Percentiles rank a stretch among this genome's conserved stretches.
phyloP scores from a whole-genome alignment of 2,888 invertebrate genomes.

The Galerucella pusilla region DNA sequence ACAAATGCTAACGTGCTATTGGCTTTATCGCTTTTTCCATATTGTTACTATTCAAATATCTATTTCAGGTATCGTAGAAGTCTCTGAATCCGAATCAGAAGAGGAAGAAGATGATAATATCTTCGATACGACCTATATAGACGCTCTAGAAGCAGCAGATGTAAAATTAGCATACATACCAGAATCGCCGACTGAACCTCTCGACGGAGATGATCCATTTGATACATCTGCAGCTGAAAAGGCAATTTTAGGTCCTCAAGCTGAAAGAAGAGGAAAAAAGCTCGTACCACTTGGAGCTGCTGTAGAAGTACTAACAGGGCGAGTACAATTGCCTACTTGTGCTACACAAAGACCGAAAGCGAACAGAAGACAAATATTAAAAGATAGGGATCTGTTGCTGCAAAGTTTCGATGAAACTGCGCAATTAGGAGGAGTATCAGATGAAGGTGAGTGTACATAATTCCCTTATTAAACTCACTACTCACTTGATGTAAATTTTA shows the following conservation, averaged over 20 bases:
- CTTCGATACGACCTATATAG: slow-evolving; percentile 89
- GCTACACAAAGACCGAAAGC: slow-evolving; percentile 66
- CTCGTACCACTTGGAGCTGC: slow-evolving; percentile 86
- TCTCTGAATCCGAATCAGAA: slow-evolving; percentile 77
- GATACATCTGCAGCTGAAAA: slow-evolving; percentile 90
- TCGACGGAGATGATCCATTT: slow-evolving; percentile 78
- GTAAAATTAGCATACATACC: slow-evolving; percentile 88
- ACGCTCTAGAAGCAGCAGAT: slow-evolving; percentile 86
- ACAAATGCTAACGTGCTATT: no score
- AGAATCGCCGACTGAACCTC: slow-evolving; percentile 83
- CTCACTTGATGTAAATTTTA: not conserved
- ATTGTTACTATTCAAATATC: not conserved
- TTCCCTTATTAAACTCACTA: no score
- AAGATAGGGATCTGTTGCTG: slow-evolving; percentile 75
- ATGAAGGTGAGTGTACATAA: not conserved
- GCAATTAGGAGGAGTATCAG: slow-evolving; percentile 27
- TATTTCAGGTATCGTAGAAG: slow-evolving; percentile 70
- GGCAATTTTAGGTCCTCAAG: slow-evolving; percentile 81
- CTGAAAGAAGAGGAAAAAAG: slow-evolving; percentile 79
- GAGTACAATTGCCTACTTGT: slow-evolving; percentile 80
- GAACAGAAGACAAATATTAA: slow-evolving; percentile 65
- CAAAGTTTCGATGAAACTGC: slow-evolving; percentile 70
- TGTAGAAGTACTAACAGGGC: slow-evolving; percentile 87
- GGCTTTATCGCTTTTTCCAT: no score
- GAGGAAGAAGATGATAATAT: slow-evolving; percentile 84